Base-by-base conservation (phyloP, 1,140 invertebrate genomes). In the Cyrtorhinus lividipennis region DNA sequence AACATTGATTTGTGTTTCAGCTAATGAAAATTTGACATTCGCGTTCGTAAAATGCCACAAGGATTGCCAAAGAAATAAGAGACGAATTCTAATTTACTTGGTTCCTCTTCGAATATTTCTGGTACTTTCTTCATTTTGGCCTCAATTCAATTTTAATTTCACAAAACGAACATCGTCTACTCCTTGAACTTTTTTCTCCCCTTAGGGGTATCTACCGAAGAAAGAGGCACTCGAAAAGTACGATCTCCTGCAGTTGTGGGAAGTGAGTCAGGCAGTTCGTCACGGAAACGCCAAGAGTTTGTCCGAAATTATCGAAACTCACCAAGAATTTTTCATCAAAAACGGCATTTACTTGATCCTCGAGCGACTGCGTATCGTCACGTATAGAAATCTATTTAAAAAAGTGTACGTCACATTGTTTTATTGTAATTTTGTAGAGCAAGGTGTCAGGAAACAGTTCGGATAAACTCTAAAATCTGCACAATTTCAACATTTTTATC, bases 331-430 rank as follows among this genome's bases (percentile, higher is more conserved):
- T 72, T 95, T 98, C 67, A 96, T 97, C 61, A 86, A 86, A 68
- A 92, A 86, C 70, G 95, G 95, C 30, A 95, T 99, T 69, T 98
- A 95, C 75, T 78, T 98, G 18, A 92, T 98, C 71, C 83, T 99
- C 5, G 95, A 98, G 71, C 97, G 98, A 73, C 76, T 99, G 0
- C 95, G 95, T 73, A 87, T 92, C 56, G 89, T 95, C 48, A 90
- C 94, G 0, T 97, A 96, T 71, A 82, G 95, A 65, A 98, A 98
- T 80, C 80, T 98, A 24, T 97, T 98, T 71, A 94, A 95, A 70
- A 95, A 93, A 82, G 92, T 98, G 68, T 85, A 74, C 77, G 81
- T 76, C 13, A n/a, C n/a, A n/a, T n/a, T n/a, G n/a, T 24, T 10
- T 12, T 12, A 44, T 48, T n/a, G n/a, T n/a, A n/a, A n/a, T n/a